These are phyloP conservation scores for Thera britannica DNA, from an alignment of 2,888 invertebrate species.

Conservation along the genomic window DNA sequence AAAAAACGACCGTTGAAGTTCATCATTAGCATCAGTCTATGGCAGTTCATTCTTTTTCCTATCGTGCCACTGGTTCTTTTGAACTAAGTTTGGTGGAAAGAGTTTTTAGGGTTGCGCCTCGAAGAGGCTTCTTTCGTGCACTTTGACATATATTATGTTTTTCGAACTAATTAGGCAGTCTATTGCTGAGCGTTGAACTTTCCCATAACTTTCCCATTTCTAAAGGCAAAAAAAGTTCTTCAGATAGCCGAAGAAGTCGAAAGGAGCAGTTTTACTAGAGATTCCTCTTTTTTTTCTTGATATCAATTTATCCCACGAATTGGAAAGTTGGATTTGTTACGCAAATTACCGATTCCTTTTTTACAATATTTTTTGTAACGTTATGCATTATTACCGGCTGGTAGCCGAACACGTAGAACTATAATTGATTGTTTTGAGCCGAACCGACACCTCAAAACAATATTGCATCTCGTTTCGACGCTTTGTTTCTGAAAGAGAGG, in stretches of 20 bases:
- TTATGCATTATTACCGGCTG: constrained; percentile 71
- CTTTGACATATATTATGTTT: no score
- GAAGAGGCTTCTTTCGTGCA: no score
- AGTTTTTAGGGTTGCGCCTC: no score
- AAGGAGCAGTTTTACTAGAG: no score
- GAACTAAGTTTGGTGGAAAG: no score
- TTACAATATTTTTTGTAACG: constrained; percentile 62
- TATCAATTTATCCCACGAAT: constrained; percentile 50
- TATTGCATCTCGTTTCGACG: constrained; percentile 60
- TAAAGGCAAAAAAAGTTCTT: no score
- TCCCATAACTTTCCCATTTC: no score
- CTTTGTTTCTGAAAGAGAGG: constrained; percentile 57
- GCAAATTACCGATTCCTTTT: constrained; percentile 64
- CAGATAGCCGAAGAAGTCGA: not conserved
- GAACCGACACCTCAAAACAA: constrained; percentile 76
- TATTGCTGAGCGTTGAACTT: no score
- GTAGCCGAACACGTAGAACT: constrained; percentile 76
- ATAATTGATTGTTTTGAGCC: constrained; percentile 82
- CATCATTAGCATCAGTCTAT: not conserved
- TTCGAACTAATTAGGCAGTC: no score
- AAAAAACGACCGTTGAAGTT: not conserved
- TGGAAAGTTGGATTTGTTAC: constrained; percentile 52
- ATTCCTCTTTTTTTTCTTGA: constrained; percentile 5
- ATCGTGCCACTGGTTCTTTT: no score
- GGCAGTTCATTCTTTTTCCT: no score